A percentile compares a stretch with the other conserved stretches of the same genome.
Evolutionary conservation across 2,888 invertebrate genomes (phyloP).

Genomic region (Boloria selene): DNA sequence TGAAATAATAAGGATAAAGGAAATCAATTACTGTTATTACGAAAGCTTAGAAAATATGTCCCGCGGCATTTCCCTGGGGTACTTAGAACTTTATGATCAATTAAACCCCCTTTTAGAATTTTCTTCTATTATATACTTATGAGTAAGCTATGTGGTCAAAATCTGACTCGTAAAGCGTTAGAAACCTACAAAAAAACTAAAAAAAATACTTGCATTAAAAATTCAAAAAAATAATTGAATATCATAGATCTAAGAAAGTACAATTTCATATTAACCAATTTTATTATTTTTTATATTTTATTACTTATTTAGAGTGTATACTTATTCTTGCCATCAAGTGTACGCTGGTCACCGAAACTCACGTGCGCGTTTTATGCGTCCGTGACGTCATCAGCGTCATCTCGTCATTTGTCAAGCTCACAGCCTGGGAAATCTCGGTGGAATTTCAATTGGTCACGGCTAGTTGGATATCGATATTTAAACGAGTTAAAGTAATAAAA

Average conservation of each 20-base stretch:
- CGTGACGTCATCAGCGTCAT: conserved; percentile 64
- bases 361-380: conserved; percentile 52
- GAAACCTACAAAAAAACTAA: no score
- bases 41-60: no score
- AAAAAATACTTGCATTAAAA: no score
- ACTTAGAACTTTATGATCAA: no score
- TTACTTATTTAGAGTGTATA: neutral
- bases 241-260: neutral
- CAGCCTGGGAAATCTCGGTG: conserved; percentile 31
- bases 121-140: no score
- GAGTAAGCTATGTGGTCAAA: no score
- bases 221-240: no score
- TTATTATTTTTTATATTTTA: neutral
- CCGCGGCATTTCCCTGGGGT: no score
- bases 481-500: neutral
- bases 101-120: no score
- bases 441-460: conserved; percentile 31
- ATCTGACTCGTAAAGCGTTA: no score
- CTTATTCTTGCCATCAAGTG: conserved; percentile 14
- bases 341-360: conserved; percentile 37
- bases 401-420: conserved; percentile 54
- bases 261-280: neutral
- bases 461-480: conserved; percentile 13
- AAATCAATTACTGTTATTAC: no score
- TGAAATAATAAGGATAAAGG: no score